Base-by-base conservation (phyloP, 2,113 vertebrate species). In the Peromyscus polionotus region DNA sequence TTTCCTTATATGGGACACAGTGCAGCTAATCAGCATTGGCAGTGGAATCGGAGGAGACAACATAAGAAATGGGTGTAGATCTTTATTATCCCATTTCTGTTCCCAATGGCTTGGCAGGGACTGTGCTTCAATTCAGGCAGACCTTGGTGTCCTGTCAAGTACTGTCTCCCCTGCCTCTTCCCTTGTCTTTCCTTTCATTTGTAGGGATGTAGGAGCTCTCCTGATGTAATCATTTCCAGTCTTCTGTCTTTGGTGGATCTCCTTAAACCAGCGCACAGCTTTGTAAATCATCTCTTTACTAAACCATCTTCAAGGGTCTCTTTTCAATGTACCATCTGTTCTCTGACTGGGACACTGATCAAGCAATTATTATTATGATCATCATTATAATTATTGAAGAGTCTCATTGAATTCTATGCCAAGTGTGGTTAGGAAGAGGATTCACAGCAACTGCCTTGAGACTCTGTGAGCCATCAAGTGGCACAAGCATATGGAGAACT, bases 371-470 rank as follows among this genome's bases (percentile, higher is more conserved):
- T 90, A 86, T 57, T 12, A 4, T 93, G 39, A 83, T 88, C 26
- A 72, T 88, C 36, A 92, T 87, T 54, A 39, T 90, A 91, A 97
- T 91, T 95, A 86, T 91, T 86, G 48, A 67, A 90, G n/a, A 72
- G 63, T 65, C 65, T 95, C 12, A 39, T 39, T 86, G 75, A 86
- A 84, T 79, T n/a, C 14, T 48, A 68, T 80, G 76, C 24, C 85
- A 96, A 91, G 28, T 93, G 45, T 84, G 63, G 9, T 67, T 91
- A 93, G n/a, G 65, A 91, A 94, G 36, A 73, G 80, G 28, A 76
- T 72, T 85, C 86, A 65, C 36, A 65, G 59, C 33, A 91, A 77
- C 20, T 54, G 73, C n/a, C 81, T 94, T 83, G 76, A 91, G 72
- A 83, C 33, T 31, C 8, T 61, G 28, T 89, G 48, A 91, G n/a